A percentile compares a stretch with the other conserved stretches of the same genome.
phyloP scores from a whole-genome alignment of 2,113 vertebrate genomes.

The Gallinago paraguaiae region DNA sequence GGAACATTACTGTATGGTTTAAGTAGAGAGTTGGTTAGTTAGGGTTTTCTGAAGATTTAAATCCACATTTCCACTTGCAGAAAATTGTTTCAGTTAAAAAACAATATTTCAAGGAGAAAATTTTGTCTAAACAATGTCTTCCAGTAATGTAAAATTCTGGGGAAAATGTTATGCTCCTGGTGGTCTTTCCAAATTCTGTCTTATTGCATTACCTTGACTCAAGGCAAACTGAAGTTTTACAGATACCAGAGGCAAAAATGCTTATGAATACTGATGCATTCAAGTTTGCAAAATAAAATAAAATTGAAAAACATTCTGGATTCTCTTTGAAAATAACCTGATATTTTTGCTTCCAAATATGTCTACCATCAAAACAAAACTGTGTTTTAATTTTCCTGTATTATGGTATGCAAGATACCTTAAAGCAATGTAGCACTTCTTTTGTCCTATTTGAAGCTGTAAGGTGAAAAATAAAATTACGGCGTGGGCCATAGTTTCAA shows the following conservation, averaged over 20 bases:
- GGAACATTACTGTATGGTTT: neutral
- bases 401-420: neutral
- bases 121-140: neutral
- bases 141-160: neutral
- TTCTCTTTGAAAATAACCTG: neutral
- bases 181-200: neutral
- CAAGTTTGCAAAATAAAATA: neutral
- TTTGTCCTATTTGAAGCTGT: neutral
- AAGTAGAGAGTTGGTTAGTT: neutral
- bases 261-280: neutral
- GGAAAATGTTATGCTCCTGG: neutral
- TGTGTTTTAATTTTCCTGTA: neutral
- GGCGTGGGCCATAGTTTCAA: neutral
- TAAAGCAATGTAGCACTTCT: neutral
- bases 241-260: neutral
- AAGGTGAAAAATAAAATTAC: neutral
- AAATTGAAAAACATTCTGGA: neutral
- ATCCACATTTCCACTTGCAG: neutral
- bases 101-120: neutral
- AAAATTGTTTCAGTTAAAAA: neutral
- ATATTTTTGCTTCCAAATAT: neutral
- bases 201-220: neutral
- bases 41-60: neutral
- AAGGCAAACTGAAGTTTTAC: neutral
- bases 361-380: neutral